Evolutionary conservation across 2,797 vertebrate genomes (phyloP), one percentile per base, ranked within the genome.

Genomic region (Monodelphis domestica): DNA sequence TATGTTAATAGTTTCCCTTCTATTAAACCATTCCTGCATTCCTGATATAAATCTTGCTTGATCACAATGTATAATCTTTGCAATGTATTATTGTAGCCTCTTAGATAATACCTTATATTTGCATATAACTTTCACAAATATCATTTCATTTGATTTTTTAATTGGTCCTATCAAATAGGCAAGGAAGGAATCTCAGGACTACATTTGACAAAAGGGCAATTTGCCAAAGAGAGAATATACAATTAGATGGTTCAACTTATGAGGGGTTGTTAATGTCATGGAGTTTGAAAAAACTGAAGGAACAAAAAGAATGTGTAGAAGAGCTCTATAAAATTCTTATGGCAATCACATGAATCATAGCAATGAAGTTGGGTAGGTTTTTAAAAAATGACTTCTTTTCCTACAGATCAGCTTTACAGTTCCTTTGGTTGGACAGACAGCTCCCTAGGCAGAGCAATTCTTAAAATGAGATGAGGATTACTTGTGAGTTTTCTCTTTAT

Each of bases 201-300:
- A 38, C 21, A 4, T 89, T 53, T 91, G 88, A 70, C 88, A 57
- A 56, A 70, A 89, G 50, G 17, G 38, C 90, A 6, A 5, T 50
- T 52, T 63, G 88, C 52, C 87, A 84, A 91, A 91, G 33, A 17
- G 95, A 51, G 88, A 63, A 33, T 4, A 63, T 70, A 53, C 63
- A 92, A 70, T 12, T 54, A 90, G 4, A 33, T 0, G 30, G 29
- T 57, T n/a, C 4, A 29, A 91, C 89, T 38, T 11, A 9, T 63
- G 21, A 78, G 24, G 26, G 10, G 50, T 59, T 78, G 89, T 45
- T 54, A 84, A 84, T 50, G 70, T 88, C 6, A 28, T 14, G 45
- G 33, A 90, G 54, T 30, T 21, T 90, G 38, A 30, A 54, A 56
- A 7, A 87, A 29, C 33, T 14, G 30, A 88, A 45, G 7, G 54